A percentile compares a stretch with the other conserved stretches of the same genome.
These are phyloP conservation scores for Nothura maculosa DNA, from an alignment of 2,797 vertebrate genomes.

Conservation along the genomic window DNA sequence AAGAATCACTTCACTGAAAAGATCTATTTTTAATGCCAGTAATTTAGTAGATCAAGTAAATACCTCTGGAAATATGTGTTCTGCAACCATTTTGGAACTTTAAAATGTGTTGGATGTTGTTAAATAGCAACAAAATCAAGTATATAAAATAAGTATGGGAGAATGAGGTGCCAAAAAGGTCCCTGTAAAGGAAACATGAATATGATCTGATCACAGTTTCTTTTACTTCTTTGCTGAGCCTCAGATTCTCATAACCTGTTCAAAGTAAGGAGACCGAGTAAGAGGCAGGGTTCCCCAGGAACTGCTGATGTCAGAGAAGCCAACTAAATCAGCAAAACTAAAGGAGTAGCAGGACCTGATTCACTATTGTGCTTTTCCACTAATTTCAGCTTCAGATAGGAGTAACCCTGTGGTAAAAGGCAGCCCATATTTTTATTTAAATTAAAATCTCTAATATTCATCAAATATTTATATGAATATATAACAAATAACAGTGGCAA, in stretches of 20 bases:
- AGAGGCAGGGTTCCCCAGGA: background rate
- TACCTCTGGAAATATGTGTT: background rate
- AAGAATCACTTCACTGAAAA: background rate
- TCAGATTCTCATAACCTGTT: background rate
- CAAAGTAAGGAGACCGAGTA: background rate
- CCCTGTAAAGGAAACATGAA: background rate
- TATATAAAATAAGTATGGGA: background rate
- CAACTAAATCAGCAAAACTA: background rate
- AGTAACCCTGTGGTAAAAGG: background rate
- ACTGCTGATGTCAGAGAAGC: background rate
- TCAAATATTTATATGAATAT: slow-evolving; percentile 64
- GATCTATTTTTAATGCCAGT: background rate
- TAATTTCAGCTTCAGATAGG: background rate
- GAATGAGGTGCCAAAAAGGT: background rate
- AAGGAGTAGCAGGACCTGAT: background rate
- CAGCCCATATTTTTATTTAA: slow-evolving; percentile 58
- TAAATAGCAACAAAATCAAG: background rate
- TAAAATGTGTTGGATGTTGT: background rate
- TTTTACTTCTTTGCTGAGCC: background rate
- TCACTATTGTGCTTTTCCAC: background rate
- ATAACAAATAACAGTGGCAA: slow-evolving; percentile 73
- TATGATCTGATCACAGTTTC: background rate
- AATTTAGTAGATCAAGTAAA: background rate
- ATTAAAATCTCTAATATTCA: slow-evolving; percentile 65
- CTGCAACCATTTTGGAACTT: background rate